Percentiles rank a stretch among this genome's conserved stretches.
phyloP scores from a whole-genome alignment of 2,113 vertebrate species.

The Diphyllodes magnificus region DNA sequence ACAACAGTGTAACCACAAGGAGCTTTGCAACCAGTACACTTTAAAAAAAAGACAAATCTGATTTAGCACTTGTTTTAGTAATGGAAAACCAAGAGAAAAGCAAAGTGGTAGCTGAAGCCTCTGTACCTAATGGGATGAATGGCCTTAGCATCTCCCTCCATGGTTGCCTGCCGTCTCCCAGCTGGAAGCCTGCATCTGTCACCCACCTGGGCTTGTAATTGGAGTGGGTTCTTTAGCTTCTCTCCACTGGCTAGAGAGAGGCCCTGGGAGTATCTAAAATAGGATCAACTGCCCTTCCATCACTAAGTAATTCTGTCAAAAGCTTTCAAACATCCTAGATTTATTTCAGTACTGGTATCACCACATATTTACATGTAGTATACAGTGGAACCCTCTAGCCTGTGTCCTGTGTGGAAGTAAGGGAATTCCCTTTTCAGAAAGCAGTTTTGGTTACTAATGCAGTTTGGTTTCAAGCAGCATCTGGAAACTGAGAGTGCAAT shows the following conservation, averaged over 20 bases:
- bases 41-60: neutral
- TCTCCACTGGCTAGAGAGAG: neutral
- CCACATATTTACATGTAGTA: neutral
- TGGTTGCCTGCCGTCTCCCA: neutral
- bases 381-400: neutral
- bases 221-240: neutral
- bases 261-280: neutral
- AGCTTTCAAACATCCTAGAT: neutral
- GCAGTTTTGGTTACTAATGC: neutral
- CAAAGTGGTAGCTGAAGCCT: neutral
- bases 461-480: slow-evolving; percentile 27
- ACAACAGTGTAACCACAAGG: neutral
- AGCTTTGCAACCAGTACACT: neutral
- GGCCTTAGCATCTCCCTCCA: rapidly evolving
- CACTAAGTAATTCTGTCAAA: neutral
- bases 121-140: neutral
- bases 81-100: neutral
- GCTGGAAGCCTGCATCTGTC: neutral
- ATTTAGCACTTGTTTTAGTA: neutral
- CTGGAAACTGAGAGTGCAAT: slow-evolving; percentile 27
- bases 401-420: neutral
- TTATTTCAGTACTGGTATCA: neutral
- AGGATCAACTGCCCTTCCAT: neutral
- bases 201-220: neutral
- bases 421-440: neutral